A percentile compares a stretch with the other conserved stretches of the same genome.
These are phyloP conservation scores for Sphaeridia pumilis DNA, from an alignment of 2,888 invertebrate genomes.

Conservation along the genomic window DNA sequence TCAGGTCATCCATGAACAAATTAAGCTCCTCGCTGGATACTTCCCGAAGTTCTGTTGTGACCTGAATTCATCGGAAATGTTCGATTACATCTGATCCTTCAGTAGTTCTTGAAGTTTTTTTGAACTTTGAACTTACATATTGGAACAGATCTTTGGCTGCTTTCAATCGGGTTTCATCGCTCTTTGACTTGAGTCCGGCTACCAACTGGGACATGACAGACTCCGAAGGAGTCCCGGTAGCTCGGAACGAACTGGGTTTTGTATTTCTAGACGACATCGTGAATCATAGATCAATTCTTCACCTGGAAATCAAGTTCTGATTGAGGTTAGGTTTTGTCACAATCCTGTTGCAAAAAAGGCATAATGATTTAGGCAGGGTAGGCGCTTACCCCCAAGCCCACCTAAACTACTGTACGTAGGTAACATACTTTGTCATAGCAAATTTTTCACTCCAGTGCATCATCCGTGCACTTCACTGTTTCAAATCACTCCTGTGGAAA, in stretches of 20 bases:
- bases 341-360: too few relatives aligned
- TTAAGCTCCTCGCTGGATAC: conserved; percentile 81
- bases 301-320: neutral
- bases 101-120: neutral
- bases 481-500: too few relatives aligned
- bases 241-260: conserved; percentile 10
- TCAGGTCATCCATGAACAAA: conserved; percentile 85
- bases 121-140: conserved; percentile 47
- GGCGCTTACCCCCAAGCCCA: too few relatives aligned
- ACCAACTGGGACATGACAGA: conserved; percentile 66
- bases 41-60: conserved; percentile 78
- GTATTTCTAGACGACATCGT: conserved; percentile 10
- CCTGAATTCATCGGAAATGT: conserved; percentile 31
- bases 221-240: conserved; percentile 39
- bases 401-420: too few relatives aligned
- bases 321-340: too few relatives aligned
- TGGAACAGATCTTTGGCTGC: conserved; percentile 79
- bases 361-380: too few relatives aligned
- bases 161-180: conserved; percentile 70
- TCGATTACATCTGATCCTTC: neutral
- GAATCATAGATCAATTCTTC: neutral
- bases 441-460: too few relatives aligned
- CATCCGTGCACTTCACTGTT: too few relatives aligned
- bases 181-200: conserved; percentile 73
- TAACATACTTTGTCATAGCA: too few relatives aligned